Base-by-base conservation (phyloP, 2,797 vertebrate genomes). In the Margarornis squamiger region DNA sequence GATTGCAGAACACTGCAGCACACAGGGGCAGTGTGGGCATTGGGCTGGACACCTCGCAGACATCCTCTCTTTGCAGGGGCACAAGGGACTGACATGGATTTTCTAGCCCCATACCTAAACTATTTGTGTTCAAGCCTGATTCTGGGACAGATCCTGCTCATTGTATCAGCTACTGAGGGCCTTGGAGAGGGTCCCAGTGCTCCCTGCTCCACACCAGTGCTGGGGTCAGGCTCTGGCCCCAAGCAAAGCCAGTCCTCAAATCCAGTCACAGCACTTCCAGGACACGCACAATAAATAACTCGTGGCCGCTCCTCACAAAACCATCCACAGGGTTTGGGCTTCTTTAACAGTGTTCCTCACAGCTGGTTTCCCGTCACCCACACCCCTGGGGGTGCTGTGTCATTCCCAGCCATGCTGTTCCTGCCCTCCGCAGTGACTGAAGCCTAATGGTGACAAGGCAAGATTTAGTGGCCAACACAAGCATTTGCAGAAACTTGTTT, bases 401-500 rank as follows among this genome's bases (percentile, higher is more conserved):
- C 55, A 70, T 9, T 48, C 6, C 3, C 4, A 86, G 55, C 3
- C 1, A 21, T 41, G n/a, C 5, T 54, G 36, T 8, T 58, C 62
- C 83, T 30, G 41, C 8, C 73, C 74, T 52, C 11, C 34, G 66
- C 49, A 10, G 48, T 0, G 3, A 36, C 48, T 21, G 57, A 49
- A 39, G 30, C 5, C 20, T 12, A 13, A 18, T 0, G 2, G 52
- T 54, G 90, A 90, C 85, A 65, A 39, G 65, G 46, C 41, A 71
- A 83, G 66, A 84, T 57, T 75, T 17, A 91, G 73, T 46, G 73
- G 66, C 79, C 78, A 94, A 80, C 59, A 43, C 15, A 52, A 92
- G 66, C 82, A 54, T 59, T 73, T 93, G 43, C 83, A 93, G 77
- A 79, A 95, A 82, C 76, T 82, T 58, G 39, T 71, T 93, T 86